Base-by-base conservation (phyloP, 2,797 vertebrate species). In the Odontamblyopus rebecca region DNA sequence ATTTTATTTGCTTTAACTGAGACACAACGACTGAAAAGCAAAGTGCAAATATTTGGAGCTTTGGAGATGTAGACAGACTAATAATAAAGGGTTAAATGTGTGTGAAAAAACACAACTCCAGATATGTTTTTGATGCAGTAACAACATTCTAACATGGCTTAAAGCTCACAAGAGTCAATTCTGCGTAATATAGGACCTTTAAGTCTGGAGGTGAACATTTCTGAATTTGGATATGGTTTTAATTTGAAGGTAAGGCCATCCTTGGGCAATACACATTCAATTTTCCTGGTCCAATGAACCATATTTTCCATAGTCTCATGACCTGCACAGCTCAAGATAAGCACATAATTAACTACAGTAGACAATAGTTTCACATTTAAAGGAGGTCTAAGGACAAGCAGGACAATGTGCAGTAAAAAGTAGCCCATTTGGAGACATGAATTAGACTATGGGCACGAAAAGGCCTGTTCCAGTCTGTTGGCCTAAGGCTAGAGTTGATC, bases 181-280 rank as follows among this genome's bases (percentile, higher is more conserved):
- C 6, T 26, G 23, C 2, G 5, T 32, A 32, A 32, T 32, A 32
- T 3, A 32, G 30, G 30, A 5, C 4, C 4, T 32, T 32, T 32
- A 32, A 32, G 30, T 32, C 23, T 23, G 23, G 23, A 23, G 23
- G 23, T 23, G 23, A 23, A 23, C 54, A 56, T 76, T 76, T 73
- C 3, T n/a, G 2, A 61, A 67, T 71, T 68, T 57, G 23, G 23
- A 57, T 57, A 27, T 57, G 56, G 2, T 13, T 57, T 27, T 57
- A 57, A 27, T 57, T 27, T 12, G 26, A 57, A 59, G 9, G 12
- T 27, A 23, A 8, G 53, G 7, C 23, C 23, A 15, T 59, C 26
- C 26, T 27, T 59, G 26, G 26, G 26, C 26, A 59, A 59, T 26
- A 59, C 7, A 54, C 53, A 54, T 54, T 54, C 19, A 54, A 54